Conservation (phyloP, 2,113 vertebrate genomes). For the Oceanodroma tethys region DNA sequence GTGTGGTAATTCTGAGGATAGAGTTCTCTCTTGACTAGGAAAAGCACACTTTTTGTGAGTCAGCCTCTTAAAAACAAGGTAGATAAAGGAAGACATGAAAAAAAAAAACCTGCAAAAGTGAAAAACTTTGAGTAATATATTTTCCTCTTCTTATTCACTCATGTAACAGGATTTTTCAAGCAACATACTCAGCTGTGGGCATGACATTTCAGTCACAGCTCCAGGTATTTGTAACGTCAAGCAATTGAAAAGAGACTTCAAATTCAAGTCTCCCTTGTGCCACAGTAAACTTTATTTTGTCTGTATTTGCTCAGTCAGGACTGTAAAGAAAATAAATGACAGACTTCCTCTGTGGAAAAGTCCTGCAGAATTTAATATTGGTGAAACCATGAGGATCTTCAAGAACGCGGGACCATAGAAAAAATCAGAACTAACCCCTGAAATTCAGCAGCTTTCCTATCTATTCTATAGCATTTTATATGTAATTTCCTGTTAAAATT, state of each 20-base stretch:
- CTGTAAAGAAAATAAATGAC: slow-evolving; percentile 26
- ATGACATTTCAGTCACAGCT: neutral
- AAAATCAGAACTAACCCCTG: neutral
- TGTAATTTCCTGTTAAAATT: neutral
- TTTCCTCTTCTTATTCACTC: neutral
- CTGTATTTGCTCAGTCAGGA: slow-evolving; percentile 23
- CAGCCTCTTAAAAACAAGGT: neutral
- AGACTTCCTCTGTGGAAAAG: slow-evolving; percentile 10
- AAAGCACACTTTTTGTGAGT: neutral
- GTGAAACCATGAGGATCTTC: neutral
- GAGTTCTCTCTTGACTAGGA: neutral
- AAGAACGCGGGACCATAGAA: neutral
- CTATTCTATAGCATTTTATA: neutral
- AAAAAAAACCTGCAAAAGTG: neutral
- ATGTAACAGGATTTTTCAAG: neutral
- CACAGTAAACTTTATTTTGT: slow-evolving; percentile 39
- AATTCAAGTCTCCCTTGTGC: neutral
- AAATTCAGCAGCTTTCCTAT: neutral
- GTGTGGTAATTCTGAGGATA: neutral
- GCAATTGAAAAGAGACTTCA: neutral
- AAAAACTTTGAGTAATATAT: neutral
- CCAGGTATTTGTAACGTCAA: neutral
- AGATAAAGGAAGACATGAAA: neutral
- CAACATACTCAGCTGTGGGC: neutral
- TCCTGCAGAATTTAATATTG: neutral